A percentile compares a stretch with the other conserved stretches of the same genome.
phyloP scores from a whole-genome alignment of 1,140 invertebrate genomes.

The Trichonephila inaurata region DNA sequence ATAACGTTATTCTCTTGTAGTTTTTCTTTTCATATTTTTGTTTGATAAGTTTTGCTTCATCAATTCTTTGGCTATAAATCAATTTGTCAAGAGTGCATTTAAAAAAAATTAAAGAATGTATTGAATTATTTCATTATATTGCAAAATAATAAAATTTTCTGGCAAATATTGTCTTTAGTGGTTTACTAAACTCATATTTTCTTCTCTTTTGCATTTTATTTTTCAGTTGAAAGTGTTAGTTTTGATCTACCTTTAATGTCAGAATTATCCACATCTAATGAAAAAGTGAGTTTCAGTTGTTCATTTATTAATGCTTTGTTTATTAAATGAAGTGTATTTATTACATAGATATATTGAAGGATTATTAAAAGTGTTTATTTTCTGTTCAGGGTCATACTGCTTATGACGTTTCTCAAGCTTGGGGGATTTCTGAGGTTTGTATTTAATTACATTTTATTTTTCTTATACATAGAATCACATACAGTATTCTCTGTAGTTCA shows the following conservation, averaged over 20 bases:
- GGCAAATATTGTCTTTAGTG: too few species aligned
- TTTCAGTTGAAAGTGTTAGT: slow-evolving; percentile 80
- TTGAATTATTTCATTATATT: too few species aligned
- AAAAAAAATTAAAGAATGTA: too few species aligned
- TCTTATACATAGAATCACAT: too few species aligned
- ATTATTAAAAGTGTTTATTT: background rate
- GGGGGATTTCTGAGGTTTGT: slow-evolving; percentile 79
- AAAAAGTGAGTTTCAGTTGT: slow-evolving; percentile 66
- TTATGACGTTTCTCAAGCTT: slow-evolving; percentile 79
- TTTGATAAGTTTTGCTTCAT: too few species aligned
- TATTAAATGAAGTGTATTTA: background rate
- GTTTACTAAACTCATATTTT: background rate
- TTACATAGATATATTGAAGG: background rate
- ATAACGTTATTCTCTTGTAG: too few species aligned
- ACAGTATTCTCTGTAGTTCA: too few species aligned
- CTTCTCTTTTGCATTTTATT: background rate
- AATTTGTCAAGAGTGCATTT: too few species aligned
- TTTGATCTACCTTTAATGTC: slow-evolving; percentile 80
- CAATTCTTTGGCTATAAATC: too few species aligned
- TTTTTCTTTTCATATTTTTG: too few species aligned
- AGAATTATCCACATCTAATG: slow-evolving; percentile 79
- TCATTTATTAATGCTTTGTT: background rate
- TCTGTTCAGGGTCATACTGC: slow-evolving; percentile 76
- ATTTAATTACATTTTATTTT: background rate
- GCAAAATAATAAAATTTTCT: too few species aligned